Base-by-base conservation (phyloP, 2,797 vertebrate species). In the Trachops cirrhosus region DNA sequence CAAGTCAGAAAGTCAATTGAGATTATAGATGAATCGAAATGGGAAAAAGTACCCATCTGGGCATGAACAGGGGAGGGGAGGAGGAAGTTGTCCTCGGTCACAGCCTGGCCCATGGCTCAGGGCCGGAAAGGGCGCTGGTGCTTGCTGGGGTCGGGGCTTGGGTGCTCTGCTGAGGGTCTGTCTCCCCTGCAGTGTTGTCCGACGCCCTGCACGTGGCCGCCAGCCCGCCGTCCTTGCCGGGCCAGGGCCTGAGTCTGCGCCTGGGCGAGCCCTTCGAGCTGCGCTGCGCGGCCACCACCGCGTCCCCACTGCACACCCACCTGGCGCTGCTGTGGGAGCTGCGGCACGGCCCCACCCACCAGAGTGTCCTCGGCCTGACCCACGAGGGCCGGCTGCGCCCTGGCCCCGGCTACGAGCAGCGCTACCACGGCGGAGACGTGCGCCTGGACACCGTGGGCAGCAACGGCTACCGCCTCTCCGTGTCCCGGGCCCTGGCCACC, bases 311-410 rank as follows among this genome's bases (percentile, higher is more conserved):
- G 87, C 98, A 99, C 97, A 99, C 99, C 44, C 99, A 99, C 98
- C 98, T 99, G 82, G 99, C 99, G 0, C 97, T 99, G 77, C 99
- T 98, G 91, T 99, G 99, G 99, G 99, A 98, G 57, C 97, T 98
- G 14, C 96, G 85, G 10, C 98, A 96, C 0, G 97, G 96, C 14
- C 86, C 74, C 0, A 22, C 79, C 0, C 97, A 96, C 89, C 68
- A n/a, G 26, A 99, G 99, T 0, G 98, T 99, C 22, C 89, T 99
- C 0, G 98, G 98, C 0, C 98, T 99, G 39, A 99, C 99, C 9
- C 99, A 99, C 0, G 98, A 99, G 93, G 98, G 99, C 29, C 98
- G 98, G 1, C 98, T 99, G 91, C 97, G 70, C 1, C 97, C 98
- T 0, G 99, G 99, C 5, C 41, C 96, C 0, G 97, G 98, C 89